Base-by-base conservation (phyloP, 2,113 vertebrate genomes). In the Galbula dea region DNA sequence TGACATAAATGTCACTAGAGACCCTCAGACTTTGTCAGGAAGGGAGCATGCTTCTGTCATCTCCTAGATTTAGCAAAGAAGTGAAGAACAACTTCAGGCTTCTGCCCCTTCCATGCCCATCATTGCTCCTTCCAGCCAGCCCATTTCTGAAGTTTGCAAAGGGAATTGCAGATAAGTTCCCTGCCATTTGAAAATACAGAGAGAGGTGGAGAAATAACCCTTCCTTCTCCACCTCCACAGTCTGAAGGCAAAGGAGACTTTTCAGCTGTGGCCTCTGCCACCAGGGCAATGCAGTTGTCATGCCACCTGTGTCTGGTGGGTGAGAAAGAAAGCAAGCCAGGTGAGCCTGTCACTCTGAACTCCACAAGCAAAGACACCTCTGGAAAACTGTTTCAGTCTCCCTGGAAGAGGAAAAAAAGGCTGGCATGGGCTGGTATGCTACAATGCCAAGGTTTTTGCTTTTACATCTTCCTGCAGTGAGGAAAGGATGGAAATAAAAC, bases 1-100 rank as follows among this genome's bases (percentile, higher is more conserved):
- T 94, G 96, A 94, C 95, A 97, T 96, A 94, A 97, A 92, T 94
- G 85, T 93, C 92, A 94, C 79, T 32, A 48, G 84, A 97, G 86
- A 94, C 79, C 73, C 59, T 94, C 93, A 67, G 20, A 95, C 55
- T 91, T 95, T 94, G 86, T 97, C 95, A 94, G 88, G 94, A 96
- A 84, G 37, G 51, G 66, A 62, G 19, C 7, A 1, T 41, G 37
- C 30, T 54, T 83, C 43, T 96, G 78, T 94, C 45, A 62, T 54
- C 51, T 74, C 69, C 68, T 32, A 54, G 81, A 88, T 62, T 77
- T 86, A 73, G 83, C 73, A 88, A 92, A 83, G 73, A 46, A 79
- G 29, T 26, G 41, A 94, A 76, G 59, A 80, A 55, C 34, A 79
- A 36, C 34, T 93, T 85, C 2, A 16, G 89, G 90, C 76, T 90